A percentile compares a stretch with the other conserved stretches of the same genome.
These are phyloP conservation scores for Globodera rostochiensis DNA, from an alignment of 1,140 invertebrate genomes.

Conservation along the genomic window DNA sequence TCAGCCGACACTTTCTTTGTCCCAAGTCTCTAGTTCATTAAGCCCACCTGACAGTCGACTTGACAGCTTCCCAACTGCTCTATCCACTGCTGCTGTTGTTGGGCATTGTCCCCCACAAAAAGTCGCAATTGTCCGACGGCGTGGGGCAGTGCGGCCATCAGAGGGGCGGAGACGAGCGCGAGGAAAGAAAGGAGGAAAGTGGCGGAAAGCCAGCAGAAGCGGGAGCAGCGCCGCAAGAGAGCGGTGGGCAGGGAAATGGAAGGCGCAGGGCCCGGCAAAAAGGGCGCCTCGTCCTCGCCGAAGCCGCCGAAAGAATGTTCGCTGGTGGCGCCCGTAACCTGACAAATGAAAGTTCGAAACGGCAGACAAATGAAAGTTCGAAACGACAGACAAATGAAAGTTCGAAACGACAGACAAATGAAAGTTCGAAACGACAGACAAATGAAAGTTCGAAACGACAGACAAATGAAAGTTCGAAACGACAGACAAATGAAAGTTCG, in stretches of 20 bases:
- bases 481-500: too few relatives aligned
- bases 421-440: too few relatives aligned
- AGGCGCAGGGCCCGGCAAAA: slow-evolving; percentile 3
- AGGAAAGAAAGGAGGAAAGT: slow-evolving; percentile 33
- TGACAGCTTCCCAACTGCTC: slow-evolving; percentile 32
- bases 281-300: slow-evolving; percentile 11
- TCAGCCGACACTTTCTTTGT: too few relatives aligned
- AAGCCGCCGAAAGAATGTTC: slow-evolving; percentile 39
- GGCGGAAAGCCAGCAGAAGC: slow-evolving; percentile 37
- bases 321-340: slow-evolving; percentile 39
- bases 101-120: slow-evolving; percentile 3
- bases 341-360: neutral
- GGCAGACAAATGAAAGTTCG: too few relatives aligned
- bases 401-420: too few relatives aligned
- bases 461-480: too few relatives aligned
- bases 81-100: neutral
- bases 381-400: too few relatives aligned
- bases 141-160: slow-evolving; percentile 46
- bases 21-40: neutral
- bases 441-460: too few relatives aligned
- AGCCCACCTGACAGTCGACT: slow-evolving; percentile 51
- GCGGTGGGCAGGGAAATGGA: neutral
- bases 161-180: slow-evolving; percentile 44
- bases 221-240: slow-evolving; percentile 33
- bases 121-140: slow-evolving; percentile 20